Base-by-base conservation (phyloP, 2,797 vertebrate genomes). In the Ambastaia sidthimunki region DNA sequence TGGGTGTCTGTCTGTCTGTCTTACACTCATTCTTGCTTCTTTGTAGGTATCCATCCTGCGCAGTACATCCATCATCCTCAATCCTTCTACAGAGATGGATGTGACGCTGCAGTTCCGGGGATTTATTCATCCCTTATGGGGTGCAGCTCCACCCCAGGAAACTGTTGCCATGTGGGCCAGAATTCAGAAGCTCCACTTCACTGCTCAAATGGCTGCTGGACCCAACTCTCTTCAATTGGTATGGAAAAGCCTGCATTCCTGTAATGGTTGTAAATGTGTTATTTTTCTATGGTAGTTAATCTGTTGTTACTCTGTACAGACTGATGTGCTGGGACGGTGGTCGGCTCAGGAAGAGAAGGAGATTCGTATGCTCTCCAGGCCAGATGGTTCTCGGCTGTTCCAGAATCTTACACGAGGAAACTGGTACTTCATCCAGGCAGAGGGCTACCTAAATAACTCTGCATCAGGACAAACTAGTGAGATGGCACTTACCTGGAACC, bases 401-500 rank as follows among this genome's bases (percentile, higher is more conserved):
- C 95, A 95, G 0, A 92, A 94, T 89, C 90, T 96, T 0, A 96
- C 95, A 31, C 89, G 96, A 12, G 95, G 94, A 7, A 96, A 96
- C 87, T 95, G 96, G 86, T 98, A 97, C 13, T 91, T 96, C 0
- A 93, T 98, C 75, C 95, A 96, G 89, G 94, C 96, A 0, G 96
- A 92, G 78, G 96, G 96, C 60, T 96, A 96, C 89, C 93, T 97
- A 18, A 98, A 98, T 59, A 96, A 95, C 88, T 97, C 96, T 0
- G 96, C 95, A 6, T 95, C 94, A 0, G 96, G 96, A 5, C 96
- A 97, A 74, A 95, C 95, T 74, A 97, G 96, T 10, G 96, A 98
- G 87, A 95, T 98, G 91, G 95, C 96, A 9, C 91, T 98, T 68
- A 94, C 92, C 34, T 98, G 96, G 96, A 96, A 98, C 84, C 93